Base-by-base conservation (phyloP, 2,888 invertebrate species). In the Epinotia bilunana region DNA sequence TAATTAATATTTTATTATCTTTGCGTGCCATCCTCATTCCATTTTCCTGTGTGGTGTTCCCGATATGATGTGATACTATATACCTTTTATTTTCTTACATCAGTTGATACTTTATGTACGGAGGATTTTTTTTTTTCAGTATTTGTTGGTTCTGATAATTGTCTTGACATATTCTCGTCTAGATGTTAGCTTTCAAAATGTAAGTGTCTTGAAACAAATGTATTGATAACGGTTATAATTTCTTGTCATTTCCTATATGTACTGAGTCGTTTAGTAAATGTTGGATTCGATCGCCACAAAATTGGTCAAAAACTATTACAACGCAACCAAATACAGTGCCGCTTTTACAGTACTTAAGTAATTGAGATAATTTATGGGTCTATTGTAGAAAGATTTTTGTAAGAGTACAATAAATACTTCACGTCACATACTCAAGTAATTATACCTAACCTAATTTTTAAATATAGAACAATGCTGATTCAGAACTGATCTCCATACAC, bases 71-170 rank as follows among this genome's bases (percentile, higher is more conserved):
- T 74, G 49, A 28, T 58, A 63, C 20, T 62, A 61, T 67, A 64
- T 74, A 62, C 81, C 62, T 28, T 69, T 62, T 73, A 28, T 62
- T 68, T 74, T 53, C 62, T 74, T 70, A 23, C 69, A 28, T 73
- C 49, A 33, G 9, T 33, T 69, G 28, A 43, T 68, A 61, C 16
- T 61, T 43, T 63, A 28, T 43, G 33, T 43, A 39, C 39, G 23
- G 23, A 16, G 33, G 12, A 13, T 20, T 13, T 33, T 9, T 53
- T 68, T 9, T 70, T 61, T 62, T 70, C 20, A 65, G 65, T 67
- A 49, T 63, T 55, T 53, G 39, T 73, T 70, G 18, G 60, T 67
- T 68, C 3, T 73, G n/a, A 58, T 68, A 12, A 58, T 46, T 28
- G 23, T 46, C 58, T 23, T 61, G 33, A 33, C 0, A n/a, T 53